Percentiles rank a stretch among this genome's conserved stretches.
phyloP scores from a whole-genome alignment of 2,888 invertebrate genomes.

The Drosophila emarginata region DNA sequence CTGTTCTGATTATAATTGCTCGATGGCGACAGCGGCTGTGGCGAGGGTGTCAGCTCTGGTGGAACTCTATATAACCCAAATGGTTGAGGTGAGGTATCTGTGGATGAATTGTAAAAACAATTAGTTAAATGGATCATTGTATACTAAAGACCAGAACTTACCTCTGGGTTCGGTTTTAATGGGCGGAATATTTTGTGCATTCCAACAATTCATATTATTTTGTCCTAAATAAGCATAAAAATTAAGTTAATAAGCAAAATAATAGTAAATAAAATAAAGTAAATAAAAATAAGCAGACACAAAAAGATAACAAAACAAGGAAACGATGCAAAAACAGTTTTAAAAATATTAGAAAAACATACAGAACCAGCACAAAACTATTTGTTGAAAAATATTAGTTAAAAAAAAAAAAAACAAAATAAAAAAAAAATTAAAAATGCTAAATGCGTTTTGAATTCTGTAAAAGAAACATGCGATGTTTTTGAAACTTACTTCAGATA shows the following conservation, averaged over 20 bases:
- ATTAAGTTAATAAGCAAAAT: slow-evolving; percentile 16
- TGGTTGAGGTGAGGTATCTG: slow-evolving; percentile 81
- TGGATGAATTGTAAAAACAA: background rate
- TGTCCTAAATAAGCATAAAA: slow-evolving; percentile 55
- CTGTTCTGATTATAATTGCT: slow-evolving; percentile 78
- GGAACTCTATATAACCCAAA: slow-evolving; percentile 76
- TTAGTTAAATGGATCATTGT: background rate
- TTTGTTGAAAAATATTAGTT: background rate
- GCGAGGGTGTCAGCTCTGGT: slow-evolving; percentile 80
- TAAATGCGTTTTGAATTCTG: background rate
- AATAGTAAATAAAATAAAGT: background rate
- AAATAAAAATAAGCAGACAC: background rate
- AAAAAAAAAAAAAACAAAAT: background rate
- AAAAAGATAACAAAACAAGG: slow-evolving; percentile 4
- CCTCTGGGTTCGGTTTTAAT: slow-evolving; percentile 82
- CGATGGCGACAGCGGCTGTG: slow-evolving; percentile 81
- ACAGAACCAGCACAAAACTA: background rate
- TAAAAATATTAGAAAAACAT: background rate
- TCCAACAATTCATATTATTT: slow-evolving; percentile 75
- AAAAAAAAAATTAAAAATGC: slow-evolving; percentile 1
- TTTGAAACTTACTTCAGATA: slow-evolving; percentile 31
- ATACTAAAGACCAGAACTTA: slow-evolving; percentile 43
- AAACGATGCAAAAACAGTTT: background rate
- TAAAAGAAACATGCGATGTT: background rate
- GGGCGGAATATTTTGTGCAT: slow-evolving; percentile 76